Conservation (phyloP, 2,797 vertebrate species). For the Ammospiza maritima region DNA sequence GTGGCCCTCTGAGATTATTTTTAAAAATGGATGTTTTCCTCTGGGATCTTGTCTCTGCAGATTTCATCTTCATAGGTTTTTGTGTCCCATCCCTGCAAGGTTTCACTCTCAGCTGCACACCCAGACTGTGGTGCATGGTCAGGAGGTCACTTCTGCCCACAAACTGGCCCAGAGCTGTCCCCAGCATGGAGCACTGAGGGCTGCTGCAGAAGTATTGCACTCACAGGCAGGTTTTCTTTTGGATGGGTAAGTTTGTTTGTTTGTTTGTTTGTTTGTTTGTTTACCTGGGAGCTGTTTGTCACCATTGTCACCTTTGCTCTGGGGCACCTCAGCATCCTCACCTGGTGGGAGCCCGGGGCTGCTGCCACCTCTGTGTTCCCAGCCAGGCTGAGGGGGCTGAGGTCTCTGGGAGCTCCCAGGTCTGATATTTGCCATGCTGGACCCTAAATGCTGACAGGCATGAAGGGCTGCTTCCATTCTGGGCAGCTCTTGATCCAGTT, state of each 20-base stretch:
- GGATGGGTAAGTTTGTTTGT: background rate
- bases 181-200: background rate
- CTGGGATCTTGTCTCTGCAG: background rate
- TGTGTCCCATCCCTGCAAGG: background rate
- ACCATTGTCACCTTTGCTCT: background rate
- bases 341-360: fast-evolving
- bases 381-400: background rate
- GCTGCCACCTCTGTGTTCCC: background rate
- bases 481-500: background rate
- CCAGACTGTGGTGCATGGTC: fast-evolving
- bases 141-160: background rate
- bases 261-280: background rate
- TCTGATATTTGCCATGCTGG: background rate
- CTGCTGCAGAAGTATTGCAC: background rate
- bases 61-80: background rate
- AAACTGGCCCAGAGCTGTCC: background rate
- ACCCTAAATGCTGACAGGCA: background rate
- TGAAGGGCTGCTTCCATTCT: fast-evolving
- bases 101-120: background rate
- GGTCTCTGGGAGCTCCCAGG: background rate
- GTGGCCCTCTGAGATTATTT: background rate
- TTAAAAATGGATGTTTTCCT: background rate
- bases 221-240: background rate
- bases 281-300: background rate
- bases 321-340: background rate